phyloP scores from a whole-genome alignment of 2,888 invertebrate genomes.

The Cephus rjabovi region DNA sequence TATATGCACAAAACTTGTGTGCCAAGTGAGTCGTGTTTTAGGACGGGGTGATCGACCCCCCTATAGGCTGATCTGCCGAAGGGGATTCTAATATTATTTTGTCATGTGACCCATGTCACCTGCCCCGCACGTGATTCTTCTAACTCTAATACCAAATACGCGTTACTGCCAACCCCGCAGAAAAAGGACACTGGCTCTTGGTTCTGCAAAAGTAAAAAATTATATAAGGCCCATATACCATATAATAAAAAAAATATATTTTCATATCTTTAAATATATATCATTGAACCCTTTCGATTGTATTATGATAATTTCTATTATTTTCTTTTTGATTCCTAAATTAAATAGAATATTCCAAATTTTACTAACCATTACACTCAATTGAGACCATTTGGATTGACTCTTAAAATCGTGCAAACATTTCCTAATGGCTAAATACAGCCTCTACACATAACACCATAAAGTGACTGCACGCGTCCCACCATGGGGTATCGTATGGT shows the following conservation, averaged over 20 bases:
- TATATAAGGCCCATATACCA: neutral
- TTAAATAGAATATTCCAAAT: neutral
- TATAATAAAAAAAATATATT: neutral
- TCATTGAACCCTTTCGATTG: neutral
- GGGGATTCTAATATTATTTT: constrained; percentile 44
- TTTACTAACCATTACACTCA: neutral
- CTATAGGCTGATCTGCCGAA: neutral
- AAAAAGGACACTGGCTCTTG: neutral
- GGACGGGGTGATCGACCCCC: constrained; percentile 14
- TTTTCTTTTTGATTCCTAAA: neutral
- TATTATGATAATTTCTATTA: neutral
- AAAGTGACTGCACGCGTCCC: constrained; percentile 13
- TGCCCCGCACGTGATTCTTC: constrained; percentile 46
- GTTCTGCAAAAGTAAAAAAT: neutral
- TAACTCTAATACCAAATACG: constrained; percentile 30
- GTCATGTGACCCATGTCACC: constrained; percentile 58
- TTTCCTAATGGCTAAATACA: constrained; percentile 54
- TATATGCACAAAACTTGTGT: constrained; percentile 60
- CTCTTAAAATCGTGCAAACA: constrained; percentile 55
- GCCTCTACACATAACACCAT: constrained; percentile 15
- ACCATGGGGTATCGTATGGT: constrained; percentile 44
- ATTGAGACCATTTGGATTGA: constrained; percentile 27
- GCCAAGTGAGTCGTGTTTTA: constrained; percentile 62
- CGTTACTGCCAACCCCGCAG: neutral
- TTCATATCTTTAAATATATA: neutral